Evolutionary conservation across 2,113 vertebrate genomes (phyloP), one percentile per base, ranked within the genome.

Genomic region (Rousettus leschenaultii): DNA sequence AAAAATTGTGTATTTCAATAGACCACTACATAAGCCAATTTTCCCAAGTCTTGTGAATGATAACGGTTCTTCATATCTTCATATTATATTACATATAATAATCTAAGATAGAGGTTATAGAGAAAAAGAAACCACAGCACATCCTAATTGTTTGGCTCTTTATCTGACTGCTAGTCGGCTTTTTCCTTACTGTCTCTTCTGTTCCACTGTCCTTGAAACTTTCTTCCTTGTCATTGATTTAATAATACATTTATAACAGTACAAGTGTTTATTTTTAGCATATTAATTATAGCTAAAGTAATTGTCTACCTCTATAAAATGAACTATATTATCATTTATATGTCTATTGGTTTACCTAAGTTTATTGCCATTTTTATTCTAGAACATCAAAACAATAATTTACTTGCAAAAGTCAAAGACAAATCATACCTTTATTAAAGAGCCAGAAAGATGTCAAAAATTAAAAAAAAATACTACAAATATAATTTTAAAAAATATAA

Each of bases 261-360:
- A 63, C 35, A 78, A 22, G 93, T 95, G 82, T 78, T 91, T 96
- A 93, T 66, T 97, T 74, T 97, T 91, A 94, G 45, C 51, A 86
- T 75, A 83, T 86, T 91, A 95, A 57, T 55, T 66, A 55, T 55
- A 84, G 61, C 63, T 95, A 68, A 93, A 87, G 53, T 90, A 91
- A 70, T 61, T 59, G 70, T 30, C 51, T 14, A 63, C 22, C 11
- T 87, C 51, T 63, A 74, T 66, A 75, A 92, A 95, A 92, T 74
- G 35, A 84, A 19, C 40, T 79, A 35, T 74, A 61, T 18, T 14
- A 73, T 43, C 73, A 13, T 61, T 91, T 59, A n/a, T 35, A 48
- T 55, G 53, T 92, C 71, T 89, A 79, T 13, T 83, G 3, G 53
- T 65, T 97, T 95, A 55, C 48, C 43, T 45, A 73, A 33, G 1